These are phyloP conservation scores for Electrophaes corylata DNA, from an alignment of 2,888 invertebrate species.

Conservation along the genomic window DNA sequence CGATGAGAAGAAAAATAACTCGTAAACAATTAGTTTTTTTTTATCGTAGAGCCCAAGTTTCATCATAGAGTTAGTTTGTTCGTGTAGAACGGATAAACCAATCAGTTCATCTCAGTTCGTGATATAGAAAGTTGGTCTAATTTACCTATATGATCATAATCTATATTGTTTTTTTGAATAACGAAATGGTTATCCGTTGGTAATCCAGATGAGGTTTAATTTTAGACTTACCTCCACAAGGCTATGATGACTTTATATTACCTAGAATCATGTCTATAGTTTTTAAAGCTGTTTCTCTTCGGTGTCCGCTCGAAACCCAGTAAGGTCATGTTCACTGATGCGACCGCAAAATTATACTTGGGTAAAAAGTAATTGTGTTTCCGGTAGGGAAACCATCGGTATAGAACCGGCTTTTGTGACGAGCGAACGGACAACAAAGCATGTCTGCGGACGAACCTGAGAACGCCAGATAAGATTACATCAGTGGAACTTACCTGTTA, in stretches of 20 bases:
- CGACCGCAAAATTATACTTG: constrained; percentile 23
- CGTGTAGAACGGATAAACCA: constrained; percentile 45
- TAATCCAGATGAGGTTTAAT: not conserved
- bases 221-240: too few species aligned
- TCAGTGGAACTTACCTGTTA: constrained; percentile 15
- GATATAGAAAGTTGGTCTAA: constrained; percentile 53
- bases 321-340: constrained; percentile 29
- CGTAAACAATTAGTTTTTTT: not conserved
- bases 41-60: not conserved
- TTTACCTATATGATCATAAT: constrained; percentile 52
- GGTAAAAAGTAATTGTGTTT: constrained; percentile 35
- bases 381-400: constrained; percentile 33
- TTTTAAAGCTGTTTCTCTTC: constrained; percentile 12
- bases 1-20: too few species aligned
- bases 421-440: constrained; percentile 12
- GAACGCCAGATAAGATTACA: constrained; percentile 21
- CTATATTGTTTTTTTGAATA: constrained; percentile 32
- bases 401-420: constrained; percentile 27
- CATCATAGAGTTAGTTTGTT: constrained; percentile 29
- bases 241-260: too few species aligned
- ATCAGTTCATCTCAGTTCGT: constrained; percentile 34
- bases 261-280: not conserved
- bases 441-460: constrained; percentile 21
- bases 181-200: not conserved
- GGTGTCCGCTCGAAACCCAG: constrained; percentile 19